Conservation (phyloP, 2,797 vertebrate genomes). For the Sternarchorhynchus goeldii region DNA sequence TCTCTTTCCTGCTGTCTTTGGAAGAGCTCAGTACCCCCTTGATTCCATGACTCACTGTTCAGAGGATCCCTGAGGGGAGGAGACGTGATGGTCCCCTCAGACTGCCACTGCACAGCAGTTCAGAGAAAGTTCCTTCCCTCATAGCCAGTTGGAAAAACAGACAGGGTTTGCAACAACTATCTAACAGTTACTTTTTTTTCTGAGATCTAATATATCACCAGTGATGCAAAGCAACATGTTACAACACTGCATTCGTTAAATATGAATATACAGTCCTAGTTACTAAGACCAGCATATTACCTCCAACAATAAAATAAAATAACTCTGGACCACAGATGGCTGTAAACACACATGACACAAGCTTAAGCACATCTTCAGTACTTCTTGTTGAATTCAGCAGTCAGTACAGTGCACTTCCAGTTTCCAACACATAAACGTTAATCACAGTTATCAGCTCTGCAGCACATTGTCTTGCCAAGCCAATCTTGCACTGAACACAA, state of each 20-base stretch:
- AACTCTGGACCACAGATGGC: too few species aligned
- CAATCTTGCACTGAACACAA: conserved; percentile 19
- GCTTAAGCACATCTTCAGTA: too few species aligned
- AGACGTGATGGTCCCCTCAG: conserved; percentile 26
- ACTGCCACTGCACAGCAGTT: conserved; percentile 29
- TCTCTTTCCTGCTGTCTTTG: neutral
- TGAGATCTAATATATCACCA: too few species aligned
- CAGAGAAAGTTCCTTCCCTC: neutral
- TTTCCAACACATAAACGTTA: conserved; percentile 33
- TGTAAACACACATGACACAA: too few species aligned
- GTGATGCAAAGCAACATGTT: too few species aligned
- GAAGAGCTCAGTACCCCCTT: conserved; percentile 37
- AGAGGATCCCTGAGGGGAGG: conserved; percentile 4
- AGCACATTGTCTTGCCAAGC: conserved; percentile 22
- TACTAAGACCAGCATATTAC: too few species aligned
- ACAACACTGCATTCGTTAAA: too few species aligned
- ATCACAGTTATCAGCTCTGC: conserved; percentile 42
- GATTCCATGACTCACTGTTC: conserved; percentile 43
- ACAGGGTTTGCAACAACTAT: neutral
- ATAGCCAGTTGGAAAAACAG: too few species aligned
- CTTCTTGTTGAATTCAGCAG: neutral
- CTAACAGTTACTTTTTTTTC: neutral
- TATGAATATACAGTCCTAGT: too few species aligned
- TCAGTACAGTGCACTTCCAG: neutral
- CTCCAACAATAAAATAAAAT: too few species aligned